phyloP scores from a whole-genome alignment of 2,888 invertebrate genomes.

The Papilio demoleus region DNA sequence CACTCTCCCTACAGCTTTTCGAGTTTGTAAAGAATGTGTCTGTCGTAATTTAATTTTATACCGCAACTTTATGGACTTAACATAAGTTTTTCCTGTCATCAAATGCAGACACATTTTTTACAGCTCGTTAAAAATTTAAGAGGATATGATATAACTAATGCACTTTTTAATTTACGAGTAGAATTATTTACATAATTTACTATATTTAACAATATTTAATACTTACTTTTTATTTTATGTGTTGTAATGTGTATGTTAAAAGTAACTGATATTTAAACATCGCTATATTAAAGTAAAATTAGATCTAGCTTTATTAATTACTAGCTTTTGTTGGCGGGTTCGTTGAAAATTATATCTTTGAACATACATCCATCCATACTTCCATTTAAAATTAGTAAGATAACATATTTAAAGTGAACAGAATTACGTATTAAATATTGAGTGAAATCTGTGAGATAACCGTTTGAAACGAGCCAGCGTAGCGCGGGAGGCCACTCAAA shows the following conservation, averaged over 20 bases:
- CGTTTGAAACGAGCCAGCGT: constrained; percentile 11
- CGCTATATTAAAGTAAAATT: no score
- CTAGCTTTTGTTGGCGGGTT: no score
- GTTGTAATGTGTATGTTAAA: no score
- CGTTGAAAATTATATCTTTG: no score
- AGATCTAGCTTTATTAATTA: no score
- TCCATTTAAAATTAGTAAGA: neutral
- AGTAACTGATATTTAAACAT: no score
- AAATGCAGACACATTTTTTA: constrained; percentile 36
- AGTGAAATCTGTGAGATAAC: constrained; percentile 18
- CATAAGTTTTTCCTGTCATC: constrained; percentile 22
- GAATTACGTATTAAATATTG: constrained; percentile 1
- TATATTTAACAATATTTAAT: no score
- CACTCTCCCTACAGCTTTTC: constrained; percentile 3
- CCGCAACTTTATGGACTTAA: constrained; percentile 25
- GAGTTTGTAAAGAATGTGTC: constrained; percentile 8
- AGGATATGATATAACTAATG: constrained; percentile 29
- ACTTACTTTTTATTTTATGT: no score
- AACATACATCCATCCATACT: no score
- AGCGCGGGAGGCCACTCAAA: constrained; percentile 26
- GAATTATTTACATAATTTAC: neutral
- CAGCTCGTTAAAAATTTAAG: constrained; percentile 38
- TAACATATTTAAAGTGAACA: neutral
- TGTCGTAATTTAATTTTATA: constrained; percentile 32
- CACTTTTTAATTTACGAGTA: constrained; percentile 13